Evolutionary conservation across 2,888 invertebrate genomes (phyloP), one percentile per base, ranked within the genome.

Genomic region (Gymnoscelis rufifasciata): DNA sequence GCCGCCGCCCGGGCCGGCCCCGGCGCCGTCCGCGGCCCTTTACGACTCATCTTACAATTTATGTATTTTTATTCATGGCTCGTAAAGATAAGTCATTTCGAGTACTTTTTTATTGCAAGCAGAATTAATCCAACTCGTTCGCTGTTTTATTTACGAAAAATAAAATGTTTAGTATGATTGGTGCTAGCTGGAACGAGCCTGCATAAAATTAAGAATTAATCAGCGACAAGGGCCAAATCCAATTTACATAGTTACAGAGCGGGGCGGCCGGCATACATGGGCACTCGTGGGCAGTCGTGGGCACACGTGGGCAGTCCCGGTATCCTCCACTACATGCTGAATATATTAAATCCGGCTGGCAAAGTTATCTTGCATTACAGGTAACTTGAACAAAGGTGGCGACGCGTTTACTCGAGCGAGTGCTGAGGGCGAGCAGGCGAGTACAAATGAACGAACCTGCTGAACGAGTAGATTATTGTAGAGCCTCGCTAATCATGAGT

Each of bases 51-150:
- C 47, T 45, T 30, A 35, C 42, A 31, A 37, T 47, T 42, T 44
- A 47, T 28, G 47, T 41, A 38, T 43, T 51, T 40, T 26, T 43
- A 47, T 44, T 48, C 49, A 49, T 49, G 13, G 41, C 44, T 7
- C 41, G 41, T 49, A 49, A 49, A 47, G 40, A 44, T 44, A 44
- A 46, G 42, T 51, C 24, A 49, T 24, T 49, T 44, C 3, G 19
- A 19, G 38, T 37, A 31, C 41, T 41, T 42, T 41, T 27, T 37
- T 12, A 30, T 27, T 38, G 41, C 35, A 35, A 43, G 44, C 33
- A 38, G 24, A 41, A 38, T 44, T 45, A 49, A 37, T 38, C 15
- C 14, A 45, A 37, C 30, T 45, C 38, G 8, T 42, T 37, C 12
- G 14, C 26, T 28, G 10, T 39, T 39, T 42, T 40, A 36, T 24